phyloP scores from a whole-genome alignment of 2,797 vertebrate species.

The Oryzias sinensis region DNA sequence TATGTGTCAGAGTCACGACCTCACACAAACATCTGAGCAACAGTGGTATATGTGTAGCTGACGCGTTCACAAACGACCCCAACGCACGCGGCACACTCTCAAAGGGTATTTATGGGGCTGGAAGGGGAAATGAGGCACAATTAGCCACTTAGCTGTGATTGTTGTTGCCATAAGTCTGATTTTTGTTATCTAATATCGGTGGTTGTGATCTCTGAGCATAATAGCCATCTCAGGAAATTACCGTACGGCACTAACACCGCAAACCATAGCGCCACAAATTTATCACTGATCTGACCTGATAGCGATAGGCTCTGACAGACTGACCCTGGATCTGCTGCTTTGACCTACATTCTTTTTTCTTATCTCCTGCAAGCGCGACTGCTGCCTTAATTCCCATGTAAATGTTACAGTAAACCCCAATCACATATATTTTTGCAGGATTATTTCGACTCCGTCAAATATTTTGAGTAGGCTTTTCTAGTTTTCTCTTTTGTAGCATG shows the following conservation, averaged over 20 bases:
- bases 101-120: conserved; percentile 1
- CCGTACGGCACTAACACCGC: conserved; percentile 18
- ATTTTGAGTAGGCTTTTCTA: conserved; percentile 2
- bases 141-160: conserved; percentile 24
- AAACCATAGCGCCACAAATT: conserved; percentile 7
- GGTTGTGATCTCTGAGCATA: conserved; percentile 36
- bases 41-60: conserved; percentile 3
- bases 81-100: conserved; percentile 13
- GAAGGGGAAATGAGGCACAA: conserved; percentile 36
- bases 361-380: background rate
- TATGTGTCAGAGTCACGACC: background rate
- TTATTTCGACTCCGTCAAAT: background rate
- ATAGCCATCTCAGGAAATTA: conserved; percentile 48
- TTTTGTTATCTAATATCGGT: conserved; percentile 10
- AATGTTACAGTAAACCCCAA: conserved; percentile 2
- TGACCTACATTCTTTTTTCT: conserved; percentile 47
- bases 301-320: conserved; percentile 28
- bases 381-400: conserved; percentile 12
- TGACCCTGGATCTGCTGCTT: conserved; percentile 29
- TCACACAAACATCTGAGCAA: background rate
- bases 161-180: conserved; percentile 31
- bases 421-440: background rate
- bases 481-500: conserved; percentile 18
- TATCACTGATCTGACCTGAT: conserved; percentile 32
- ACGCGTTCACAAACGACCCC: background rate